Evolutionary conservation across 2,113 vertebrate species (phyloP).

Genomic region (Mobula birostris): DNA sequence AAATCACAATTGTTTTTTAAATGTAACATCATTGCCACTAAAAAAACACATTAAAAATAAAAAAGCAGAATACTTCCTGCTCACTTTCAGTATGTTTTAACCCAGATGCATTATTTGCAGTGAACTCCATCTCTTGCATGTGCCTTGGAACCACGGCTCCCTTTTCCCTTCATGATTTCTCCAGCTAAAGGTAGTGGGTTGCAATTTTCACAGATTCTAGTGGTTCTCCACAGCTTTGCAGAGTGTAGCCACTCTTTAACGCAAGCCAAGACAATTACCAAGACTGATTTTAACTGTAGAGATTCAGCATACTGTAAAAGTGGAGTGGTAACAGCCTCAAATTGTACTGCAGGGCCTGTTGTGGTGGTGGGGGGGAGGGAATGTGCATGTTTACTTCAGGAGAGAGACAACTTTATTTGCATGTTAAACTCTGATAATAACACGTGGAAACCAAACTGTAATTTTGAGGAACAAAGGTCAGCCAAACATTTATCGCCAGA

Average conservation of each 20-base stretch:
- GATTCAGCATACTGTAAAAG: neutral
- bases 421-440: neutral
- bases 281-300: neutral
- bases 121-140: neutral
- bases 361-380: neutral
- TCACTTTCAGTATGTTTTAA: neutral
- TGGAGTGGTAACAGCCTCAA: neutral
- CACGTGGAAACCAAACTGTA: neutral
- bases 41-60: neutral
- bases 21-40: neutral
- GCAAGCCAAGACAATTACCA: neutral
- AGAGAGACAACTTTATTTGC: neutral
- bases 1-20: neutral
- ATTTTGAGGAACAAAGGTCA: neutral
- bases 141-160: neutral
- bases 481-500: neutral
- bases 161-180: neutral
- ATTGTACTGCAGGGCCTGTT: neutral
- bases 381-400: neutral
- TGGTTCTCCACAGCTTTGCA: neutral
- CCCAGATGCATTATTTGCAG: neutral
- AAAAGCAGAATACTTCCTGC: neutral
- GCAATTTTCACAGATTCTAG: neutral
- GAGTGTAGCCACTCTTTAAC: neutral
- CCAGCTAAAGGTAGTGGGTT: neutral